Conservation (phyloP, 2,888 invertebrate species). For the Eremobia ochroleuca region DNA sequence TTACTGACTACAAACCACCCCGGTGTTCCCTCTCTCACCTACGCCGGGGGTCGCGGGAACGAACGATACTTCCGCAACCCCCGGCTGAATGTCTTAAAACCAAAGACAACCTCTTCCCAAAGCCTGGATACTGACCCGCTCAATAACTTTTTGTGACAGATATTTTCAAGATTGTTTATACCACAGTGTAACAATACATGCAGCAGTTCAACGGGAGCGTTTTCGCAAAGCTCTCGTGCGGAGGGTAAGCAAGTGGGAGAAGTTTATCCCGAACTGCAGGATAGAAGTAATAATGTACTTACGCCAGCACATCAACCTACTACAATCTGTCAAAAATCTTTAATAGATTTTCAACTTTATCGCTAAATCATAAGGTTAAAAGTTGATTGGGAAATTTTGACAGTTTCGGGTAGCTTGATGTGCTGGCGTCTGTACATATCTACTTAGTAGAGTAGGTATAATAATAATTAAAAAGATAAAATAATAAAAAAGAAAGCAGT, state of each 20-base stretch:
- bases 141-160: constrained; percentile 56
- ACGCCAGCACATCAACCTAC: no score
- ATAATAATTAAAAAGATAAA: not conserved
- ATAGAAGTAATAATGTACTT: not conserved
- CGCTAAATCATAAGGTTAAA: no score
- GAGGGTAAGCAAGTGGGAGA: not conserved
- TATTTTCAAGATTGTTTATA: constrained; percentile 42
- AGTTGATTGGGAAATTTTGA: no score
- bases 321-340: no score
- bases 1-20: no score
- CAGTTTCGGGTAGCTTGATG: no score
- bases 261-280: not conserved
- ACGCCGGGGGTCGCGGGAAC: no score
- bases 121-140: constrained; percentile 13
- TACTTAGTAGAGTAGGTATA: no score
- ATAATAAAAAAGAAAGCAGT: not conserved
- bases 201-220: constrained; percentile 4
- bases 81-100: constrained; percentile 31
- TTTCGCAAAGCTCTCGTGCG: not conserved
- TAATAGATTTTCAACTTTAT: no score
- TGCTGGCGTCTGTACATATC: not conserved
- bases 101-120: constrained; percentile 18
- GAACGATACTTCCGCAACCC: no score
- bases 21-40: no score
- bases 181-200: constrained; percentile 24